Percentiles rank a stretch among this genome's conserved stretches.
These are phyloP conservation scores for Tholera decimalis DNA, from an alignment of 2,888 invertebrate species.

Conservation along the genomic window DNA sequence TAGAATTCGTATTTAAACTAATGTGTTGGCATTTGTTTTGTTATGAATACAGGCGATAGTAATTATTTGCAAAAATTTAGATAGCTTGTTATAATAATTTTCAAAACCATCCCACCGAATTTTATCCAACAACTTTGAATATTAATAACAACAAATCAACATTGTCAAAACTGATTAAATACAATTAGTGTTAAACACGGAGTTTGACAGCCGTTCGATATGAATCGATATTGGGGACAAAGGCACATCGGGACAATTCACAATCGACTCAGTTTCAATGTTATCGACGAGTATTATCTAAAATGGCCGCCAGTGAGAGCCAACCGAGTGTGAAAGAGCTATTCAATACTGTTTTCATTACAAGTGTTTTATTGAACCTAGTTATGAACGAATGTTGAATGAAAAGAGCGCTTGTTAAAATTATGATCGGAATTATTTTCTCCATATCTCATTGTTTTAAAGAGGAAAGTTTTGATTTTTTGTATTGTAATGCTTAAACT, in stretches of 20 bases:
- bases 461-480: too few species aligned
- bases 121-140: conserved; percentile 16
- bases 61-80: background rate
- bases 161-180: conserved; percentile 23
- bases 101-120: background rate
- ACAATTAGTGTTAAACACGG: conserved; percentile 19
- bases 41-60: too few species aligned
- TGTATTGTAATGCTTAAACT: too few species aligned
- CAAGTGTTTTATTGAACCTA: conserved; percentile 22
- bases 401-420: background rate
- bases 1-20: too few species aligned
- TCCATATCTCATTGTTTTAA: too few species aligned
- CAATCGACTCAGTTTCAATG: conserved; percentile 31
- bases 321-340: conserved; percentile 14
- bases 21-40: too few species aligned
- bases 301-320: conserved; percentile 24
- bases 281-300: conserved; percentile 38
- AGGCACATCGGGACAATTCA: conserved; percentile 17
- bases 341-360: conserved; percentile 40
- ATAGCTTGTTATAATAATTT: background rate
- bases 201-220: conserved; percentile 35
- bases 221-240: conserved; percentile 35
- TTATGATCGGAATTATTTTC: too few species aligned
- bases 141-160: conserved; percentile 29
- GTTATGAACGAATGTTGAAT: background rate